Base-by-base conservation (phyloP, 2,113 vertebrate species). In the Xenopus laevis region DNA sequence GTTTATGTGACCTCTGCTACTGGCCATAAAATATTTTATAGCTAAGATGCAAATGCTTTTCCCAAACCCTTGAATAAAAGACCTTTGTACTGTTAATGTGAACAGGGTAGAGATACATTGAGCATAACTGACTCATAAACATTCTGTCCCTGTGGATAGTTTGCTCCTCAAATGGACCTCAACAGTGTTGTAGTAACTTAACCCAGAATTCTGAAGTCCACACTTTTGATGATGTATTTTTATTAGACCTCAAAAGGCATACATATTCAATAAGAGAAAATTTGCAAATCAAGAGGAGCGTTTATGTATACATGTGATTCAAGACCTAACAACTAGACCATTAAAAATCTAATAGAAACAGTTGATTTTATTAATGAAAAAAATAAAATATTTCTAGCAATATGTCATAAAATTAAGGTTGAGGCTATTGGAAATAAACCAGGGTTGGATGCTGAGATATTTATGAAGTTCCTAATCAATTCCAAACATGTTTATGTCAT, bases 401-500 rank as follows among this genome's bases (percentile, higher is more conserved):
- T 50, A 50, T 50, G 47, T 50, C 47, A 12, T 50, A 50, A 50
- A 50, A 50, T 50, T 50, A 50, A 50, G 15, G 47, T 50, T 50
- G 11, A 50, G 47, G 12, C 47, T 50, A 50, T 12, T 50, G 47
- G 47, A 50, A 50, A 50, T 50, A 50, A 50, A 50, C 52, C 46
- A 53, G 47, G 1, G 23, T 8, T 64, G 23, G 40, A 27, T 7
- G 45, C 12, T 13, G 53, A 59, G 71, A 55, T 67, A 74, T 72
- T 72, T 74, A 66, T 59, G 18, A 17, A 65, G 64, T 13, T 50
- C 46, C 21, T 59, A 66, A 27, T 66, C 64, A 74, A 67, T 16
- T 66, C 46, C 53, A 27, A 66, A 59, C 30, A 60, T 47, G 44
- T 74, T 74, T 67, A 74, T 74, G 72, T 74, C 55, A 50, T 59